phyloP scores from a whole-genome alignment of 2,888 invertebrate species.

The Drosophila emarginata region DNA sequence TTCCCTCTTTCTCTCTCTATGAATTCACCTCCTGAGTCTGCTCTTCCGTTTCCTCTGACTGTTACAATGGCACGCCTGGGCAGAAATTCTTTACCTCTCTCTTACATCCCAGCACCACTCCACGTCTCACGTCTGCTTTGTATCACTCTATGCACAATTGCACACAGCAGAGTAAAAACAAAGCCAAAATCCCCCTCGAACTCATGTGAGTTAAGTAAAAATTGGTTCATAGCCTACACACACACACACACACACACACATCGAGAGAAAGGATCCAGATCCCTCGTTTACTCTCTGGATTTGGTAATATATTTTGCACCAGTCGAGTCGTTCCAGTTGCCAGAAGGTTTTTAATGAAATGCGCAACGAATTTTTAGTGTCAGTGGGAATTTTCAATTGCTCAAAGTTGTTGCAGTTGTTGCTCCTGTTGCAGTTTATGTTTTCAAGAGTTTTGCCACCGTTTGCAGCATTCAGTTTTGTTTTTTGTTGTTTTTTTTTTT shows the following conservation, averaged over 20 bases:
- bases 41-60: conserved; percentile 65
- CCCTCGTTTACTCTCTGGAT: conserved; percentile 29
- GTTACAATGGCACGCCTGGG: conserved; percentile 58
- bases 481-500: conserved; percentile 8
- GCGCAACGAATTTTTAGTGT: conserved; percentile 74
- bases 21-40: conserved; percentile 22
- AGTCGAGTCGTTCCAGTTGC: conserved; percentile 50
- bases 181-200: conserved; percentile 36
- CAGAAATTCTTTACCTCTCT: conserved; percentile 23
- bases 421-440: conserved; percentile 47
- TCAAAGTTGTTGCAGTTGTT: conserved; percentile 48
- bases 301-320: conserved; percentile 70
- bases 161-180: conserved; percentile 65
- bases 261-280: not conserved
- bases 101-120: not conserved
- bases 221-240: conserved; percentile 65
- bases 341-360: conserved; percentile 65
- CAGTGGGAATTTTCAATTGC: conserved; percentile 73
- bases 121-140: conserved; percentile 47
- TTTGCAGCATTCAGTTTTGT: conserved; percentile 30
- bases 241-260: conserved; percentile 5
- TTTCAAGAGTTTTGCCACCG: conserved; percentile 45
- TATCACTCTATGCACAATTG: conserved; percentile 73
- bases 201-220: conserved; percentile 67
- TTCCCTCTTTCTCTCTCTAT: not conserved